phyloP scores from a whole-genome alignment of 2,113 vertebrate species.

The Pollimyrus isidori region DNA sequence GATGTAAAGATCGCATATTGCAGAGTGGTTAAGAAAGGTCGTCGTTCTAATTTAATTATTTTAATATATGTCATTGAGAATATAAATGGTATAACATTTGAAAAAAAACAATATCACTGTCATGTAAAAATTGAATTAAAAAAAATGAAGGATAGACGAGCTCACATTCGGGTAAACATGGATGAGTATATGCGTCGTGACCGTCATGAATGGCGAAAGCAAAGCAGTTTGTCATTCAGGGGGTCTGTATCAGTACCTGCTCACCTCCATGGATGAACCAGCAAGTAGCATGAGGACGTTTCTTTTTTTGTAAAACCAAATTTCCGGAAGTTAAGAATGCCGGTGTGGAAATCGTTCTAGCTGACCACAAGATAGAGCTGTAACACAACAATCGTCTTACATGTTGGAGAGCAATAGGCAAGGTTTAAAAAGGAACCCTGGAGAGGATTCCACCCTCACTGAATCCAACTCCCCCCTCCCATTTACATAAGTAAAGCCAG shows the following conservation, averaged over 20 bases:
- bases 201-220: neutral
- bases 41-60: neutral
- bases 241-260: neutral
- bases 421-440: neutral
- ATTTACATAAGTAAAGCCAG: neutral
- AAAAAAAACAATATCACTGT: neutral
- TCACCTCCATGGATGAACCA: neutral
- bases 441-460: neutral
- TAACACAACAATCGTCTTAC: neutral
- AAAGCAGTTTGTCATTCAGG: neutral
- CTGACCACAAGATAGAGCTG: constrained; percentile 10
- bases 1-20: neutral
- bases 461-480: neutral
- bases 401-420: neutral
- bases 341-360: neutral
- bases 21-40: neutral
- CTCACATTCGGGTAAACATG: neutral
- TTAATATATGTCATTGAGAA: neutral
- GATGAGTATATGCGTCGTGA: neutral
- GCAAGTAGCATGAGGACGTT: neutral
- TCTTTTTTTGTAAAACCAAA: neutral
- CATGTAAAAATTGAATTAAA: neutral
- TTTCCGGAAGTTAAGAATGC: neutral
- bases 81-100: neutral
- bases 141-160: neutral